These are phyloP conservation scores for Drosophila lowei DNA, from an alignment of 1,140 invertebrate genomes.

Conservation along the genomic window DNA sequence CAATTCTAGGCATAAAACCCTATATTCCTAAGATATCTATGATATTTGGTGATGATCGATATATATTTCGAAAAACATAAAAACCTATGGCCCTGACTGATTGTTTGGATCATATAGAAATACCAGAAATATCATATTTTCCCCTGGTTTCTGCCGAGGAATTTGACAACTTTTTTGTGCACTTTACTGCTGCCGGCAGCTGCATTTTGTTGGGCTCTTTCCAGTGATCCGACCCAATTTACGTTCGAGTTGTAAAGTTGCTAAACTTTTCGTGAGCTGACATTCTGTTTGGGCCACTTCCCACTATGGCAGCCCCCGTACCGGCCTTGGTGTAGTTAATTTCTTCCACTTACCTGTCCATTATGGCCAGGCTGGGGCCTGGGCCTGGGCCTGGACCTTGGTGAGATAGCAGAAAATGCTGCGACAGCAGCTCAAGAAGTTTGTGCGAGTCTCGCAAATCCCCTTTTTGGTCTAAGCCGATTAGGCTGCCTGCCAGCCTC, in stretches of 20 bases:
- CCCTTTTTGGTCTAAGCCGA: constrained; percentile 44
- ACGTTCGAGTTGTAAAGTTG: constrained; percentile 47
- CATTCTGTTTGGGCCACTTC: constrained; percentile 32
- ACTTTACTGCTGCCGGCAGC: constrained; percentile 14
- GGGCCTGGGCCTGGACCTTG: constrained; percentile 9
- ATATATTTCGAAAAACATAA: no score
- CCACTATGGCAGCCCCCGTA: no score
- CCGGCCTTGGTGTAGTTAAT: constrained; percentile 66
- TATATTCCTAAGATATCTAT: no score
- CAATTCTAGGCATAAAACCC: no score
- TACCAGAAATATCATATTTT: no score
- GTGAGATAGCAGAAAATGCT: constrained; percentile 45
- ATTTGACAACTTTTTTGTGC: not conserved
- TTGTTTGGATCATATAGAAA: no score
- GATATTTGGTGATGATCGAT: no score
- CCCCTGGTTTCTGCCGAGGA: no score
- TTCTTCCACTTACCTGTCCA: constrained; percentile 75
- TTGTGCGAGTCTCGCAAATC: constrained; percentile 44
- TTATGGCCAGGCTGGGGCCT: constrained; percentile 31
- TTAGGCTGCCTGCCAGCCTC: constrained; percentile 21
- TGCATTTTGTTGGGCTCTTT: constrained; percentile 31
- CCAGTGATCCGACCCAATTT: constrained; percentile 43
- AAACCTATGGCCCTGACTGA: no score
- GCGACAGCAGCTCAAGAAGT: constrained; percentile 66
- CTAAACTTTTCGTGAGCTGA: constrained; percentile 44